phyloP scores from a whole-genome alignment of 2,113 vertebrate species.

The Aleadryas rufinucha region DNA sequence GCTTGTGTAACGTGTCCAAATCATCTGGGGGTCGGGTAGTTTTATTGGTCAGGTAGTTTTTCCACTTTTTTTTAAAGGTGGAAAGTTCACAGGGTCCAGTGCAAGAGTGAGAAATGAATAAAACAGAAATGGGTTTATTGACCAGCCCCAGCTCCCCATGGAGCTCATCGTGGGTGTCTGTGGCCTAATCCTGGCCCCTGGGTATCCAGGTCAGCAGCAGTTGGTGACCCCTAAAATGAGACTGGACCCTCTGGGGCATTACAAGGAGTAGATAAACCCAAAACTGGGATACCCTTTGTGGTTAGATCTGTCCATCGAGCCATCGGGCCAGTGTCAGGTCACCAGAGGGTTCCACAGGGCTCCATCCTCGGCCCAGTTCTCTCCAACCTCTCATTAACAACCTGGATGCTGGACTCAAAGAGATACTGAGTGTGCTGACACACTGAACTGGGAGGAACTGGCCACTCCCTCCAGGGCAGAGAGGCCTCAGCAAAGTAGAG shows the following conservation, averaged over 20 bases:
- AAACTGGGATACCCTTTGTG: constrained; percentile 5
- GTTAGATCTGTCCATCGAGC: constrained; percentile 9
- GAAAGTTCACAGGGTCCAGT: constrained; percentile 54
- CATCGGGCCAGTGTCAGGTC: accelerated
- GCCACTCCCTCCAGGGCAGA: background rate
- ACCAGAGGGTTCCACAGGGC: background rate
- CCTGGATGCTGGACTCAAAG: background rate
- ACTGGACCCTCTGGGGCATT: constrained; percentile 5
- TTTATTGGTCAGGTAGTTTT: background rate
- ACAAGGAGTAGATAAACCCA: background rate
- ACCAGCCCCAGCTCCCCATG: background rate
- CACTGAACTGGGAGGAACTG: background rate
- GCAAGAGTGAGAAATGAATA: background rate
- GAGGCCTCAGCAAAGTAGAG: background rate
- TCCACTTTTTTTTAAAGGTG: background rate
- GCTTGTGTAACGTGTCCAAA: constrained; percentile 42
- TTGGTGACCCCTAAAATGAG: constrained; percentile 11
- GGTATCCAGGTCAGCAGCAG: background rate
- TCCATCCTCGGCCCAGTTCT: background rate
- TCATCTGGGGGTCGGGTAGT: background rate
- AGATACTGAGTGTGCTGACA: background rate
- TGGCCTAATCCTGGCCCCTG: background rate
- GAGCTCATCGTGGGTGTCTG: accelerated
- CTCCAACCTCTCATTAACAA: background rate
- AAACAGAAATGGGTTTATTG: constrained; percentile 30